phyloP scores from a whole-genome alignment of 1,140 invertebrate genomes.

The Aphelinus atriplicis region DNA sequence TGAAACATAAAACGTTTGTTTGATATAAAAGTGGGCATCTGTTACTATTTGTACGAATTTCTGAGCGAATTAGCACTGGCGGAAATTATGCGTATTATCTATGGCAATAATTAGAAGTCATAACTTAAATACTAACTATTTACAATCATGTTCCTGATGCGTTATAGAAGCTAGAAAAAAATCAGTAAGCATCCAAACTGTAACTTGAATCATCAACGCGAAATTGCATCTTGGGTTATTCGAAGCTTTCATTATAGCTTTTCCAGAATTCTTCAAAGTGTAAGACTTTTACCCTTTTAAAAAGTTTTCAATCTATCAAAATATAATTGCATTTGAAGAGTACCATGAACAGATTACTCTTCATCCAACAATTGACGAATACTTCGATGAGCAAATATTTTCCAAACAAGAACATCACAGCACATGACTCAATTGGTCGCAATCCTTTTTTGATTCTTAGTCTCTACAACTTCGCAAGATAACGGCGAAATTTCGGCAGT shows the following conservation, averaged over 20 bases:
- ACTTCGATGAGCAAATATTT: constrained; percentile 12
- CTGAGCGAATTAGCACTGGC: not conserved
- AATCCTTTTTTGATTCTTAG: too few relatives aligned
- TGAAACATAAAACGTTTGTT: constrained; percentile 60
- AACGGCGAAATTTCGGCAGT: too few relatives aligned
- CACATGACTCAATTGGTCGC: not conserved
- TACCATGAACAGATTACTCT: not conserved
- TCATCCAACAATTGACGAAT: constrained; percentile 5
- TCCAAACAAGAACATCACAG: not conserved
- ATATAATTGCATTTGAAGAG: too few relatives aligned
- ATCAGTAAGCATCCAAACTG: not conserved
- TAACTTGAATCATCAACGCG: not conserved
- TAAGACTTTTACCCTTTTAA: too few relatives aligned
- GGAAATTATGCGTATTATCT: constrained; percentile 1
- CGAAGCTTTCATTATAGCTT: not conserved
- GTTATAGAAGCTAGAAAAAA: not conserved
- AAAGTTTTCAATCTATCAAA: too few relatives aligned
- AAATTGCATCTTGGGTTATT: not conserved
- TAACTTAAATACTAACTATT: constrained; percentile 44
- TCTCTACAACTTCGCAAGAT: too few relatives aligned
- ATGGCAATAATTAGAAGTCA: constrained; percentile 17
- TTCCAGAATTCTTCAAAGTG: too few relatives aligned
- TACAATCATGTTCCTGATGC: constrained; percentile 42
- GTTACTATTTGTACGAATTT: constrained; percentile 10
- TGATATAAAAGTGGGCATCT: constrained; percentile 44